Evolutionary conservation across 2,113 vertebrate species (phyloP).

Genomic region (Strigops habroptila): DNA sequence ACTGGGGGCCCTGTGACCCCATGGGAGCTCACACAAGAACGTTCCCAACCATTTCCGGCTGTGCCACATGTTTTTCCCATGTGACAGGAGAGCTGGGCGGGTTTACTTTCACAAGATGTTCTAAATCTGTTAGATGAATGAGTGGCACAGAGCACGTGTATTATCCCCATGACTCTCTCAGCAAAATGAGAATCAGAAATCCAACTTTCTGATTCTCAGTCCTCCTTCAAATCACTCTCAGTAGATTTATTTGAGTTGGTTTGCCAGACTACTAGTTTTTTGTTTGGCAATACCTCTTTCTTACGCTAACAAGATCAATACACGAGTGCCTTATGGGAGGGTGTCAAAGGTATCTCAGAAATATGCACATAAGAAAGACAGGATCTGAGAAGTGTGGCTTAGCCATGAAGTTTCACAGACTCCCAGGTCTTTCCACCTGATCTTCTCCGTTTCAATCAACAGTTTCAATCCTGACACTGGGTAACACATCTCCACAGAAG

Average conservation of each 20-base stretch:
- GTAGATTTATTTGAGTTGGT: not conserved
- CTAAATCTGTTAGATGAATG: not conserved
- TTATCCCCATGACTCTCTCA: not conserved
- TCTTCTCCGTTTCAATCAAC: not conserved
- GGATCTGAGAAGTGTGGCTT: not conserved
- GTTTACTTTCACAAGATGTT: not conserved
- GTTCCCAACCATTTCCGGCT: not conserved
- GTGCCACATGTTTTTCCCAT: not conserved
- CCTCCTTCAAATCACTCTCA: not conserved
- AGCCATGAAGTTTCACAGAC: not conserved
- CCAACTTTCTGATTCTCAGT: not conserved
- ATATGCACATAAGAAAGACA: not conserved
- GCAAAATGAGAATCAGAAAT: not conserved
- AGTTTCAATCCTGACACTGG: not conserved
- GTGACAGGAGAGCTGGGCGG: not conserved
- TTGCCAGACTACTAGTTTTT: not conserved
- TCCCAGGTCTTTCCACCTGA: not conserved
- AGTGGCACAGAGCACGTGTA: not conserved
- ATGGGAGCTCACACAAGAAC: not conserved
- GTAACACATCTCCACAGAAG: not conserved
- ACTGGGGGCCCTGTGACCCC: not conserved
- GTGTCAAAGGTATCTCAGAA: not conserved
- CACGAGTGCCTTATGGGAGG: not conserved
- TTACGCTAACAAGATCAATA: not conserved
- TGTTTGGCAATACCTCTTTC: not conserved